phyloP scores from a whole-genome alignment of 2,797 vertebrate species.

The Sebastolobus alascanus region DNA sequence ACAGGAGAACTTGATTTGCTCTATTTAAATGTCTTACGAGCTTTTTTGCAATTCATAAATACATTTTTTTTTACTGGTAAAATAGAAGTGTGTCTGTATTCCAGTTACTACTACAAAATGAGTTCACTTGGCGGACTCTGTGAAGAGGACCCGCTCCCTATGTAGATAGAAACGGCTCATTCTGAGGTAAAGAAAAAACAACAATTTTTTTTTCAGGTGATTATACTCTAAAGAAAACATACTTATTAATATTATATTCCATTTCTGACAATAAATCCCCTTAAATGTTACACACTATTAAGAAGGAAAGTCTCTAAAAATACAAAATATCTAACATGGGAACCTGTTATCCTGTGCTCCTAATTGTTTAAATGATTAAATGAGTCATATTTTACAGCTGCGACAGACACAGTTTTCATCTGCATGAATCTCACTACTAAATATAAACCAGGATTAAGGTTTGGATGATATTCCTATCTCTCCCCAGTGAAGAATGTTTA shows the following conservation, averaged over 20 bases:
- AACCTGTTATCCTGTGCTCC: background rate
- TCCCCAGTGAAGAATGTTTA: constrained; percentile 59
- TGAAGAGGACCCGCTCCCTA: too few relatives aligned
- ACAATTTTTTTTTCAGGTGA: too few relatives aligned
- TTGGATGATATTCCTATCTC: constrained; percentile 48
- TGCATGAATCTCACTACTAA: constrained; percentile 48
- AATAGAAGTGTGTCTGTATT: background rate
- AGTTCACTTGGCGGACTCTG: too few relatives aligned
- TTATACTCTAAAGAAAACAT: too few relatives aligned
- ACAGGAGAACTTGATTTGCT: background rate
- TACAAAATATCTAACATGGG: background rate
- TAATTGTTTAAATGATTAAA: background rate
- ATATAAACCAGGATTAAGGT: constrained; percentile 70
- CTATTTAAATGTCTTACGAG: background rate
- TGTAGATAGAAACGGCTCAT: too few relatives aligned
- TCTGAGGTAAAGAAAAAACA: too few relatives aligned
- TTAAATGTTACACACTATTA: too few relatives aligned
- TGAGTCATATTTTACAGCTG: background rate
- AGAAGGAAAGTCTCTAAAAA: background rate
- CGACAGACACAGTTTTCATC: constrained; percentile 8
- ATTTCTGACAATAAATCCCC: too few relatives aligned
- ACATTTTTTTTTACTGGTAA: background rate
- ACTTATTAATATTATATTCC: too few relatives aligned
- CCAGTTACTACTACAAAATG: background rate
- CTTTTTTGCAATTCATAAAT: background rate